These are phyloP conservation scores for Melanotaenia boesemani DNA, from an alignment of 2,797 vertebrate species.

Conservation along the genomic window DNA sequence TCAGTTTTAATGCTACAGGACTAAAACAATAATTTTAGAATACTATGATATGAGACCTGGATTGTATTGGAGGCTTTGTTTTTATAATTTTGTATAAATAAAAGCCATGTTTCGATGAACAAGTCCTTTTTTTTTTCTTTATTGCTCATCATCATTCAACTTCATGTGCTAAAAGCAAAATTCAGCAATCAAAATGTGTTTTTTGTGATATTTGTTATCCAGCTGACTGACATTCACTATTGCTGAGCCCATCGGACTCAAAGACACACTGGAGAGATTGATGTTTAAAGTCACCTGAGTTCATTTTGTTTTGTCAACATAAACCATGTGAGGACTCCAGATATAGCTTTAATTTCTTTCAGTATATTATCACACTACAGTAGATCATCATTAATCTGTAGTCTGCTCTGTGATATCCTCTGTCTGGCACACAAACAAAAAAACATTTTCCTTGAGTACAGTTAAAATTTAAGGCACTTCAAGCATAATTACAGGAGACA, in stretches of 20 bases:
- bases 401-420: background rate
- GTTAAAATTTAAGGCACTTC: background rate
- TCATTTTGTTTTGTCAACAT: constrained; percentile 42
- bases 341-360: too few species aligned
- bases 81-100: too few species aligned
- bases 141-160: too few species aligned
- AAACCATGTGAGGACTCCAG: too few species aligned
- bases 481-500: background rate
- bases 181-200: too few species aligned
- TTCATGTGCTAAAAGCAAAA: too few species aligned
- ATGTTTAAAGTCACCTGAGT: background rate
- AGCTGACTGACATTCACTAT: background rate
- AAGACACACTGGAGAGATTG: background rate
- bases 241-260: background rate
- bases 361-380: constrained; percentile 13
- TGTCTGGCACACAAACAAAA: background rate
- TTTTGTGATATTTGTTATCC: background rate
- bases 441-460: background rate
- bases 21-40: too few species aligned
- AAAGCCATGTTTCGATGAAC: too few species aligned
- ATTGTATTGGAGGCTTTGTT: too few species aligned
- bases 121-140: too few species aligned
- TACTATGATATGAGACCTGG: too few species aligned
- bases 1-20: too few species aligned
- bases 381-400: constrained; percentile 17